phyloP scores from a whole-genome alignment of 1,140 invertebrate species.

The Brachionus calyciflorus region DNA sequence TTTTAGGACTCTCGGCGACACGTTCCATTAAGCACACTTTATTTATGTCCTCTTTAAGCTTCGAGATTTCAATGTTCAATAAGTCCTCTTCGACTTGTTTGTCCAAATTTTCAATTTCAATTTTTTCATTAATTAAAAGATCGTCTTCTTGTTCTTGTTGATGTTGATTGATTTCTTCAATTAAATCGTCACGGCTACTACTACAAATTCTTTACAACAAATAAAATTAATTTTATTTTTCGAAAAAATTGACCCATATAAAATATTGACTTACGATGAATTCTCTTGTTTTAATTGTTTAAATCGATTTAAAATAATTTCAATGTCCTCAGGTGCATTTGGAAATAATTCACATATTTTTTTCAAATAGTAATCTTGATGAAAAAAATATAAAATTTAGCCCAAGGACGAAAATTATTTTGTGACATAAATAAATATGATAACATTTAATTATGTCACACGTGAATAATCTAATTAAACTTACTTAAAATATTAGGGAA shows the following conservation, averaged over 20 bases:
- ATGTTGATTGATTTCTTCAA: neutral
- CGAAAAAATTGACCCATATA: too few relatives aligned
- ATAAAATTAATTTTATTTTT: neutral
- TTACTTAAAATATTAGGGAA: constrained; percentile 40
- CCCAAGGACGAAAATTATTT: neutral
- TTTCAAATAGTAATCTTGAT: constrained; percentile 26
- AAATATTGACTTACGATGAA: constrained; percentile 4
- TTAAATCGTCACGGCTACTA: neutral
- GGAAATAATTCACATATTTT: constrained; percentile 21
- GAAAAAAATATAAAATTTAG: neutral
- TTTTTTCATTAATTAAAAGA: neutral
- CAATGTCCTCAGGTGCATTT: constrained; percentile 18
- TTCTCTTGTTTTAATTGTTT: constrained; percentile 15
- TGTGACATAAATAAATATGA: too few relatives aligned
- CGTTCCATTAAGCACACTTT: neutral
- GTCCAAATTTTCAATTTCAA: neutral
- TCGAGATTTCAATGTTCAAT: constrained; percentile 10
- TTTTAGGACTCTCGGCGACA: neutral
- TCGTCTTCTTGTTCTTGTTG: neutral
- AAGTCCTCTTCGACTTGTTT: constrained; percentile 11
- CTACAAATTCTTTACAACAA: neutral
- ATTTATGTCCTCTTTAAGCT: constrained; percentile 11
- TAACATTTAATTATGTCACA: too few relatives aligned
- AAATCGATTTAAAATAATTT: constrained; percentile 1
- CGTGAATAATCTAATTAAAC: neutral